These are phyloP conservation scores for Calliopsis andreniformis DNA, from an alignment of 1,140 invertebrate genomes.

Conservation along the genomic window DNA sequence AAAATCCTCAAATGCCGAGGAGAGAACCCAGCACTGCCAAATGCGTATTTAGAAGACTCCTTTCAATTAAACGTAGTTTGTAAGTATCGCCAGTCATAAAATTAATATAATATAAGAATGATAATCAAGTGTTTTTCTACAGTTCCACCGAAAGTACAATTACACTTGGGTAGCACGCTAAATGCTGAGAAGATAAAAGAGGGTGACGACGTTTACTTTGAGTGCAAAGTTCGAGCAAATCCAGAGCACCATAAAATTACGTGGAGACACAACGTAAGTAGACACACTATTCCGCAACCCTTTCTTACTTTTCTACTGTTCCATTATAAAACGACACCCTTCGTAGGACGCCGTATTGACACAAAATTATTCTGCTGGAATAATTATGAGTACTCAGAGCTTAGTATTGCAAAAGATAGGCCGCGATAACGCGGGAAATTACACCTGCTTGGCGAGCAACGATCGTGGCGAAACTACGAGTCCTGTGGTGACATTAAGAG, in stretches of 20 bases:
- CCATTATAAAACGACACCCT: background rate
- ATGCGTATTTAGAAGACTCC: slow-evolving; percentile 88
- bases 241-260: slow-evolving; percentile 91
- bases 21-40: slow-evolving; percentile 89
- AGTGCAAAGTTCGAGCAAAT: slow-evolving; percentile 94
- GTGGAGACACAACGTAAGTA: slow-evolving; percentile 93
- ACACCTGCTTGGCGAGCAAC: slow-evolving; percentile 92
- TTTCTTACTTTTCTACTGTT: no score
- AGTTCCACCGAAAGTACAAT: slow-evolving; percentile 92
- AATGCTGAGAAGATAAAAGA: slow-evolving; percentile 94
- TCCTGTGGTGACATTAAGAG: slow-evolving; percentile 87
- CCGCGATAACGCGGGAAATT: slow-evolving; percentile 90
- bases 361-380: slow-evolving; percentile 91
- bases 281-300: no score
- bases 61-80: slow-evolving; percentile 92
- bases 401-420: slow-evolving; percentile 92
- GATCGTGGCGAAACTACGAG: slow-evolving; percentile 91
- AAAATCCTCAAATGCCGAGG: slow-evolving; percentile 91
- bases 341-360: slow-evolving; percentile 87
- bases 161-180: slow-evolving; percentile 91
- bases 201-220: slow-evolving; percentile 96
- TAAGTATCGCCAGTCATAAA: slow-evolving; percentile 83
- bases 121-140: slow-evolving; percentile 78
- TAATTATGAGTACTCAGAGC: slow-evolving; percentile 93
- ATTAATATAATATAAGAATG: no score